Evolutionary conservation across 2,888 invertebrate genomes (phyloP), one percentile per base, ranked within the genome.

Genomic region (Laothoe populi): DNA sequence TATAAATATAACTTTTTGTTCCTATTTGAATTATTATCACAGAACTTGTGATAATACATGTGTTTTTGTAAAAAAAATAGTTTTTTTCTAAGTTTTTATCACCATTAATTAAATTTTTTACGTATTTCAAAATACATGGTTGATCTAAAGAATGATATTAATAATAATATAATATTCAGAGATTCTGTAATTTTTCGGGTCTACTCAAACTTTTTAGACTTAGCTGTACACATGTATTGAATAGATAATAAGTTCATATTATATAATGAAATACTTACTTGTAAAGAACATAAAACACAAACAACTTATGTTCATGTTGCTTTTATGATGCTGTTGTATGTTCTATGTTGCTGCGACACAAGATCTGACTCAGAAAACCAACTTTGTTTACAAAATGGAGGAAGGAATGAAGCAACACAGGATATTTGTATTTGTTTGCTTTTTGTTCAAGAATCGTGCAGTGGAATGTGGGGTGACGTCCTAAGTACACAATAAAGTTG

Each of bases 321-420:
- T 21, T 4, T 31, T 31, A 49, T 8, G 53, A 53, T 53, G 13
- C 35, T 53, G 31, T 31, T 53, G 31, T 10, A n/a, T n/a, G 23
- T 35, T 35, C 11, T 5, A 19, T n/a, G n/a, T 4, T 11, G 35
- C 53, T 53, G 1, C 19, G 35, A 10, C 31, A 35, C 35, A 19
- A 11, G 53, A 7, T 19, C 11, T 10, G 35, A 35, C 11, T 24
- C 13, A 11, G 24, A 31, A 31, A 2, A 53, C 19, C 53, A 53
- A 5, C 11, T 31, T 35, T 35, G 53, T 53, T 53, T 53, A 53
- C 19, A 35, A 53, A 53, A 35, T 16, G 63, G 70, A n/a, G 73
- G 75, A 80, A 67, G 63, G 72, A 64, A 63, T n/a, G 31, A 35
- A 35, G 19, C 31, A 53, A 53, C 31, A 53, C 44, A 19, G 44